These are phyloP conservation scores for Sympetrum striolatum DNA, from an alignment of 2,888 invertebrate species.

Conservation along the genomic window DNA sequence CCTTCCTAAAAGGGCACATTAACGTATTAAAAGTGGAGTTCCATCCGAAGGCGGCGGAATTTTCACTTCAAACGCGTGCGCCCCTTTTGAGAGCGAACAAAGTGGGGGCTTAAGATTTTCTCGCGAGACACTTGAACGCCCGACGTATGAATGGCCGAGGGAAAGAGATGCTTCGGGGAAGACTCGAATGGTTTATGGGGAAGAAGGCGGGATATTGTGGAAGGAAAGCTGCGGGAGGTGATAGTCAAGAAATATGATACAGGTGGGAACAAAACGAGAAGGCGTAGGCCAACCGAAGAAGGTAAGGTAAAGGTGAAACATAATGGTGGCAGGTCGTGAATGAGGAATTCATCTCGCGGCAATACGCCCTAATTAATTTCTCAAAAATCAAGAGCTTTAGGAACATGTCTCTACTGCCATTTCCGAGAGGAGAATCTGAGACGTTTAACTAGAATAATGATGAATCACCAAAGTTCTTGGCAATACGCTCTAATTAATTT, in stretches of 20 bases:
- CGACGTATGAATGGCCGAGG: conserved; percentile 18
- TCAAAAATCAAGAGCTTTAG: no score
- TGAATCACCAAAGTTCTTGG: no score
- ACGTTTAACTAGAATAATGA: no score
- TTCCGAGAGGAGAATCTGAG: no score
- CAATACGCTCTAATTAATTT: no score
- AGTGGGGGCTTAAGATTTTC: background rate
- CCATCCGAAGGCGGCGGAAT: background rate
- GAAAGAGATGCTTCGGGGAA: background rate
- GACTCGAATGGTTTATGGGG: conserved; percentile 8
- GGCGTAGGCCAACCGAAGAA: background rate
- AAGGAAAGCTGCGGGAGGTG: background rate
- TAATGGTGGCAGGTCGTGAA: background rate
- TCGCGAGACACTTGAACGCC: conserved; percentile 9
- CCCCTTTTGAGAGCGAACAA: background rate
- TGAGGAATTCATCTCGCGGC: no score
- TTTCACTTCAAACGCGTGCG: background rate
- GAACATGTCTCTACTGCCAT: no score
- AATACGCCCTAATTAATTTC: no score
- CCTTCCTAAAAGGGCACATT: background rate
- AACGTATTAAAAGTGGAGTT: conserved; percentile 14
- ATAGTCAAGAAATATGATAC: background rate
- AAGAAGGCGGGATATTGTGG: background rate
- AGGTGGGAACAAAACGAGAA: background rate
- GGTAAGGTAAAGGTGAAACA: background rate